Evolutionary conservation across 2,113 vertebrate genomes (phyloP), one percentile per base, ranked within the genome.

Genomic region (Nasalis larvatus): DNA sequence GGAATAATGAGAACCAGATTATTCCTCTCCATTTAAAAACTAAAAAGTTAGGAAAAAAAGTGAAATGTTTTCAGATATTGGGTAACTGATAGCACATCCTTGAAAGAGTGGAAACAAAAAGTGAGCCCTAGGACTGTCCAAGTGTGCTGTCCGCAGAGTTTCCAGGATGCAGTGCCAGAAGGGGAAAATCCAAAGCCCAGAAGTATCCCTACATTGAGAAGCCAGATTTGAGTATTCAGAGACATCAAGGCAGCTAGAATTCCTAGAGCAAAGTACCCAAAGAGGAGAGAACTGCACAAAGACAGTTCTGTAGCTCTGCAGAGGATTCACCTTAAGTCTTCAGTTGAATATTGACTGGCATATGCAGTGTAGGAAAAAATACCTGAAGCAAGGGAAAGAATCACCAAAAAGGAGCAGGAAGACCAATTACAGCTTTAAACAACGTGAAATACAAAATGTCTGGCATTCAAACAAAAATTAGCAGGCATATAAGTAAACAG

Each of bases 381-480:
- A 88, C 21, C 56, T 47, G 13, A 66, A 56, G 13, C 23, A 35
- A 60, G 49, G 14, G 13, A 56, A 2, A 89, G 18, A 78, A 49
- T 11, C 32, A 37, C 37, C 12, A 77, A 68, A 54, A 90, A 56
- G 49, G 6, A 78, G 35, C 54, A 83, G 45, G 54, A 8, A 56
- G 42, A 89, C 52, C 17, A 78, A 58, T 58, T 60, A 85, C n/a
- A 88, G 18, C 60, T 73, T 27, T 1, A 84, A 83, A 84, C 69
- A 94, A 93, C 27, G 16, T 37, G 95, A 78, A 95, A 83, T 69
- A 83, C 21, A 92, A 32, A 88, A 56, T 86, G 54, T 76, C 47
- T 83, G 12, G 21, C 68, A 86, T 86, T 47, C 82, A 86, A 77
- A 73, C 23, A 91, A 94, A 96, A 94, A 66, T 76, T 45, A 81